Evolutionary conservation across 2,113 vertebrate species (phyloP).

Genomic region (Meriones unguiculatus): DNA sequence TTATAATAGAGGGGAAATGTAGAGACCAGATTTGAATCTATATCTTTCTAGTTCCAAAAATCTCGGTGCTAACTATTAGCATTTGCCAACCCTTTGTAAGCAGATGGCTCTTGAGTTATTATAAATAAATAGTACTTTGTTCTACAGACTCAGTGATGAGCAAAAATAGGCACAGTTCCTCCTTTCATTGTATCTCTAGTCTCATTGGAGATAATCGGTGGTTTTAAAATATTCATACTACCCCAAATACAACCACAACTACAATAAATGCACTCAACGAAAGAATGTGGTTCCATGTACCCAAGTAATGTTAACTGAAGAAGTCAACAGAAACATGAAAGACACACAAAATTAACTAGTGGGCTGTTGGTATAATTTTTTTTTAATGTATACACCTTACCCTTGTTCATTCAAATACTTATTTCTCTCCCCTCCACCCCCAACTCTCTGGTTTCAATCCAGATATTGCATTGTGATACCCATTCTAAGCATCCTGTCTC

Average conservation of each 20-base stretch:
- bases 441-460: too few relatives aligned
- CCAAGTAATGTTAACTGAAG: neutral
- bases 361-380: too few relatives aligned
- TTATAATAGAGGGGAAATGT: neutral
- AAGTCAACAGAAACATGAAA: neutral
- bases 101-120: neutral
- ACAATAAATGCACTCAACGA: neutral
- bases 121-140: neutral
- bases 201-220: neutral
- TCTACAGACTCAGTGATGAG: neutral
- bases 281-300: neutral
- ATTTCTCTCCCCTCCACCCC: too few relatives aligned
- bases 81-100: neutral
- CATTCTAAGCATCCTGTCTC: too few relatives aligned
- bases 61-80: neutral
- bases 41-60: neutral
- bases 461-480: too few relatives aligned
- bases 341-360: neutral
- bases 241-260: neutral
- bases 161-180: neutral
- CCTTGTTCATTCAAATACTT: too few relatives aligned
- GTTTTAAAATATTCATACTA: constrained; percentile 28
- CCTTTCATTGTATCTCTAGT: neutral
- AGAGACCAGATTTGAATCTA: neutral
- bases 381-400: too few relatives aligned